A percentile compares a stretch with the other conserved stretches of the same genome.
Evolutionary conservation across 2,888 invertebrate species (phyloP).

Genomic region (Parnassius mnemosyne): DNA sequence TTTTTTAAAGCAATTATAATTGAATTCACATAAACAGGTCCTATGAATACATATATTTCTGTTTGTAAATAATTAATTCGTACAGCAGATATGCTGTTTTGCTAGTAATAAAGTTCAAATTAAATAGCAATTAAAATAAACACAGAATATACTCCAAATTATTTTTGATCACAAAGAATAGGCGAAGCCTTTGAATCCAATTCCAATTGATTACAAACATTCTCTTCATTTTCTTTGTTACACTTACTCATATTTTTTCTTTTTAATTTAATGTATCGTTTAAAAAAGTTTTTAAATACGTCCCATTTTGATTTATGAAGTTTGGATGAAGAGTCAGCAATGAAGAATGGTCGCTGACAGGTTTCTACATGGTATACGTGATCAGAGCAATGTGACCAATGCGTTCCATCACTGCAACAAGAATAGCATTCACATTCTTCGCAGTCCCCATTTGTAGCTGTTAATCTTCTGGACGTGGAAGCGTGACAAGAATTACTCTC

Average conservation of each 20-base stretch:
- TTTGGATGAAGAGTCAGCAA: conserved; percentile 50
- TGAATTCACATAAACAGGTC: too few relatives aligned
- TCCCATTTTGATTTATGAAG: conserved; percentile 55
- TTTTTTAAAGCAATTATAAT: too few relatives aligned
- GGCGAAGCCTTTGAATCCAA: conserved; percentile 8
- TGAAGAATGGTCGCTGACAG: conserved; percentile 48
- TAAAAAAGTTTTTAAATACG: conserved; percentile 46
- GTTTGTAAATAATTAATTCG: too few relatives aligned
- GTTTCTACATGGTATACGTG: conserved; percentile 36
- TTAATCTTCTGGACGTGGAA: conserved; percentile 57
- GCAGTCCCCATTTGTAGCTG: conserved; percentile 51
- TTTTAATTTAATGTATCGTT: conserved; percentile 39
- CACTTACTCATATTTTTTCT: conserved; percentile 23
- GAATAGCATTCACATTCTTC: conserved; percentile 41
- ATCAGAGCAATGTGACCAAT: conserved; percentile 47
- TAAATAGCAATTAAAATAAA: not conserved
- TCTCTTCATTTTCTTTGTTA: conserved; percentile 28
- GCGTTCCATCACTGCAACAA: conserved; percentile 35
- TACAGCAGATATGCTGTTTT: too few relatives aligned
- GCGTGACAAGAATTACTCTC: conserved; percentile 45
- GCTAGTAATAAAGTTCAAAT: not conserved
- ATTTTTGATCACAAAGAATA: conserved; percentile 19
- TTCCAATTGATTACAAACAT: conserved; percentile 14
- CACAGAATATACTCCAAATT: not conserved
- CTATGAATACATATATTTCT: too few relatives aligned